Evolutionary conservation across 2,797 vertebrate genomes (phyloP).

Genomic region (Arctocebus calabarensis): DNA sequence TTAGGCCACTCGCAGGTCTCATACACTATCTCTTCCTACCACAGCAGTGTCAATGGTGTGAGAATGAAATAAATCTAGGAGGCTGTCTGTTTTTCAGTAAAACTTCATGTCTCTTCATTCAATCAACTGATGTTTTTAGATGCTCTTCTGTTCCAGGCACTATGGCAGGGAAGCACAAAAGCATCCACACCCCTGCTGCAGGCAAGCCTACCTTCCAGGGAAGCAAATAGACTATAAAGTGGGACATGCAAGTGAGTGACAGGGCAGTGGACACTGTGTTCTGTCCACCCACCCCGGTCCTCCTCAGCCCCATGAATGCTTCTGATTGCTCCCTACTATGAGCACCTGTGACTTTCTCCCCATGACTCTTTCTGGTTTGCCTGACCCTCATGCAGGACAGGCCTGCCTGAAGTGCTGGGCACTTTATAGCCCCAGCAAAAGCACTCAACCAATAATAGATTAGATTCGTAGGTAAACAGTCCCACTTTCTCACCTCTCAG

Average conservation of each 20-base stretch:
- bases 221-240: not conserved
- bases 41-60: not conserved
- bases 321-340: not conserved
- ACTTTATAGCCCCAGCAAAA: not conserved
- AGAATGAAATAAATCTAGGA: slow-evolving; percentile 1
- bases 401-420: not conserved
- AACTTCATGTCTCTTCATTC: not conserved
- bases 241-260: not conserved
- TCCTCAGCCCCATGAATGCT: not conserved
- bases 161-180: not conserved
- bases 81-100: not conserved
- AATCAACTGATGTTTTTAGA: not conserved
- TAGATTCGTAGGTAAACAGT: not conserved
- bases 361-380: not conserved
- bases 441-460: not conserved
- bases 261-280: not conserved
- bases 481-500: not conserved
- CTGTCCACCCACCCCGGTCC: not conserved
- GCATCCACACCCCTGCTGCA: not conserved
- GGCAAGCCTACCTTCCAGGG: not conserved
- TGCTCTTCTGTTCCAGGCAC: not conserved
- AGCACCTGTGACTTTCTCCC: not conserved
- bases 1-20: not conserved
- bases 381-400: not conserved
- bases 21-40: not conserved